Base-by-base conservation (phyloP, 1,140 invertebrate genomes). In the Atopsyche davidsoni region DNA sequence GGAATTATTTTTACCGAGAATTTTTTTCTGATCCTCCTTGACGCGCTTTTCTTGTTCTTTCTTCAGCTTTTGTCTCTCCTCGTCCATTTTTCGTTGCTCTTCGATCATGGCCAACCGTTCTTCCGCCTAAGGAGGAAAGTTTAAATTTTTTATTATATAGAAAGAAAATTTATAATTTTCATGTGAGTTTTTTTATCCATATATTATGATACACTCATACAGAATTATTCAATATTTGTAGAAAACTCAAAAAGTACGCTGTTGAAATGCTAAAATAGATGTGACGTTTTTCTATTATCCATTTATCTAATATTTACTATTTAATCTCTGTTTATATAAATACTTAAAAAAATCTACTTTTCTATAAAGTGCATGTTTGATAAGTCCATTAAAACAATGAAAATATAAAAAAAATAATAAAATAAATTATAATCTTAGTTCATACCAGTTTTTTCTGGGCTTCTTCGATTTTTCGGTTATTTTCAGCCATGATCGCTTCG, bases 401-500 rank as follows among this genome's bases (percentile, higher is more conserved):
- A 2, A 21, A 19, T 16, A 43, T n/a, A 62, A 64, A 55, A 28
- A 53, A 43, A 19, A 54, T 32, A 43, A 13, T 35, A 23, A 36
- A 24, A 34, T 22, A 49, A 36, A 13, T 58, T 19, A 13, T 32
- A 38, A 45, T 14, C n/a, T 41, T 4, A 10, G 34, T 38, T 68
- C 77, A 80, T 76, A 96, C 93, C 82, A 96, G 77, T 86, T 94
- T 95, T 67, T 84, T 83, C 77, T 96, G 92, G 57, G 92, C 92
- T 72, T 96, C 91, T 75, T 96, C 92, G 58, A 97, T 95, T 78
- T 96, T 96, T 74, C 79, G 84, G 79, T 96, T 95, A 79, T 97
- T 97, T 79, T 97, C 92, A 63, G 92, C 91, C 83, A 96, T 86
- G 71, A 97, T 97, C 72, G 83, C 82, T 76, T 97, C 92, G 62